Conservation (phyloP, 2,888 invertebrate species). For the Hypomecis atomaria region DNA sequence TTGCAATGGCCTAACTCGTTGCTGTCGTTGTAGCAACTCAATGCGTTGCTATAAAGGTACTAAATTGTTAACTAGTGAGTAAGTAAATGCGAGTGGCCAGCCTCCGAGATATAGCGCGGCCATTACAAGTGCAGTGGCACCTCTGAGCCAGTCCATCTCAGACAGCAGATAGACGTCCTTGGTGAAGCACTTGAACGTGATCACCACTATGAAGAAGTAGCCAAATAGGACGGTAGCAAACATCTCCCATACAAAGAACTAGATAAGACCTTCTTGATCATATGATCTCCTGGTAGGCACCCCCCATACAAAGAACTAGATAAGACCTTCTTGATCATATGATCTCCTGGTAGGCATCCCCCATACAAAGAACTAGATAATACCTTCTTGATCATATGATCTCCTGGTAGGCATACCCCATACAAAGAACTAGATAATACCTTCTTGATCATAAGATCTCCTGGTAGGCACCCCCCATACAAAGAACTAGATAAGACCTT, state of each 20-base stretch:
- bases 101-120: not conserved
- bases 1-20: too few species aligned
- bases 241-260: slow-evolving; percentile 11
- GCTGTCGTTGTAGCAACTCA: too few species aligned
- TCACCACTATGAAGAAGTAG: not conserved
- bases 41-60: too few species aligned
- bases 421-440: slow-evolving; percentile 3
- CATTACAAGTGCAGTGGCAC: not conserved
- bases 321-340: not conserved
- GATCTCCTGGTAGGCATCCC: too few species aligned
- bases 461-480: too few species aligned
- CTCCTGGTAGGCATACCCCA: too few species aligned
- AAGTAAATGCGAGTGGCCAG: too few species aligned
- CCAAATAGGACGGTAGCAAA: slow-evolving; percentile 3
- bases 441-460: slow-evolving; percentile 4
- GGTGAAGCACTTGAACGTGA: not conserved
- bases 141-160: slow-evolving; percentile 12
- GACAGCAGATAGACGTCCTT: not conserved
- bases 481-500: too few species aligned
- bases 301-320: slow-evolving; percentile 8
- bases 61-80: too few species aligned
- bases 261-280: not conserved
- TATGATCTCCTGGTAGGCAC: too few species aligned
- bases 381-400: slow-evolving; percentile 1
- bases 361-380: slow-evolving; percentile 10